phyloP scores from a whole-genome alignment of 2,888 invertebrate genomes.

The Linnaemya vulpina region DNA sequence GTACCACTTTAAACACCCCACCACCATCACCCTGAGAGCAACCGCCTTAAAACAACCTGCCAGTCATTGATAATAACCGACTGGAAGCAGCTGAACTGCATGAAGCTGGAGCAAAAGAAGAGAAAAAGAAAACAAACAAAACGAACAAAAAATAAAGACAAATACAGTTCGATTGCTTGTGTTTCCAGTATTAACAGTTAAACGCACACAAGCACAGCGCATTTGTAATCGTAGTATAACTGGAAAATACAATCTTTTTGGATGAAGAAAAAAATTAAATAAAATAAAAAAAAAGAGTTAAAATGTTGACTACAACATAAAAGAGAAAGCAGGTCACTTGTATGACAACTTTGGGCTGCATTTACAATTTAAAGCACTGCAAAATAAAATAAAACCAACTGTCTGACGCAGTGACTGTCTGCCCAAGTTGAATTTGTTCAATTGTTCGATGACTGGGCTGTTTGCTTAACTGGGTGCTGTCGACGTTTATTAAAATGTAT shows the following conservation, averaged over 20 bases:
- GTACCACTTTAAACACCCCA: constrained; percentile 32
- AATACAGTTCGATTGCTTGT: constrained; percentile 52
- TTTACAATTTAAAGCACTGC: constrained; percentile 32
- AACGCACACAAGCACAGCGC: constrained; percentile 18
- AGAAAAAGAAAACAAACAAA: constrained; percentile 27
- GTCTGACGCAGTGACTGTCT: constrained; percentile 16
- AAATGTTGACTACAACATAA: constrained; percentile 71
- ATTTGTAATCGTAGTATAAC: constrained; percentile 19
- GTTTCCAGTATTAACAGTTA: constrained; percentile 53
- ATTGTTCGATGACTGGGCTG: constrained; percentile 10
- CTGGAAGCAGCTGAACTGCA: constrained; percentile 13
- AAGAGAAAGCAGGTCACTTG: constrained; percentile 82
- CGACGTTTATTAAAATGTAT: constrained; percentile 1
- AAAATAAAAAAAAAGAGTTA: not conserved
- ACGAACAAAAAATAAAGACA: constrained; percentile 20
- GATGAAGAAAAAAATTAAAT: constrained; percentile 3
- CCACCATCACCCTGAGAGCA: constrained; percentile 20
- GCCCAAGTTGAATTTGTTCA: constrained; percentile 21
- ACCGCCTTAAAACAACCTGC: not conserved
- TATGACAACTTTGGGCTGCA: constrained; percentile 76
- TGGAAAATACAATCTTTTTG: constrained; percentile 42
- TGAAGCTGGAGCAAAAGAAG: constrained; percentile 16
- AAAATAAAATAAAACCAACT: constrained; percentile 20
- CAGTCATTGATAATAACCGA: constrained; percentile 34
- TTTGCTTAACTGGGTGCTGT: constrained; percentile 3